phyloP scores from a whole-genome alignment of 2,113 vertebrate species.

The Aphelocoma coerulescens region DNA sequence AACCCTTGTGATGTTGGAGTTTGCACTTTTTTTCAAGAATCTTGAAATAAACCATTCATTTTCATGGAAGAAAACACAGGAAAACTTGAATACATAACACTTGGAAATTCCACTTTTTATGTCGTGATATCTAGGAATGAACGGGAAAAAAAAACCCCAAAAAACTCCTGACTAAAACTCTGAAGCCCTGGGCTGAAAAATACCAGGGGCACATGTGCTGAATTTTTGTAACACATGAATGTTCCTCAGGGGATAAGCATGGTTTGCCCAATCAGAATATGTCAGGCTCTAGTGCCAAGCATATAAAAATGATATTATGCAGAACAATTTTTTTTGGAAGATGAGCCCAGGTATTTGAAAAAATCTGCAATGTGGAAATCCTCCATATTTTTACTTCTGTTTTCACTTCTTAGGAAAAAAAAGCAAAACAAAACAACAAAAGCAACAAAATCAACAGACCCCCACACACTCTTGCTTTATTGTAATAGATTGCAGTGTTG shows the following conservation, averaged over 20 bases:
- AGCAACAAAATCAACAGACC: neutral
- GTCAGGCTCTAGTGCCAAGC: neutral
- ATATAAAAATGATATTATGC: neutral
- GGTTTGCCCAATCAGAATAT: neutral
- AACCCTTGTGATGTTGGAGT: neutral
- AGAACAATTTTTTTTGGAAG: neutral
- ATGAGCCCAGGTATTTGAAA: neutral
- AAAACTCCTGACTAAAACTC: neutral
- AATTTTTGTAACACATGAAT: neutral
- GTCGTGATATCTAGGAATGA: neutral
- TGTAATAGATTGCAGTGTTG: neutral
- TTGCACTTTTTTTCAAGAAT: rapidly evolving
- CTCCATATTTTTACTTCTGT: neutral
- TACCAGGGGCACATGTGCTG: neutral
- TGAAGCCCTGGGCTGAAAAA: neutral
- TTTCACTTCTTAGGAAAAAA: neutral
- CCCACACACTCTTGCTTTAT: neutral
- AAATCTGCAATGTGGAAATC: neutral
- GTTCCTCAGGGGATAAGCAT: neutral
- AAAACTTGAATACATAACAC: neutral
- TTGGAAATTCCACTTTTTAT: neutral
- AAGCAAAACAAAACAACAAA: neutral
- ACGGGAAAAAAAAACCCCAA: rapidly evolving
- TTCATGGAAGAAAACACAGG: neutral
- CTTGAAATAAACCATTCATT: neutral